Evolutionary conservation across 2,888 invertebrate species (phyloP).

Genomic region (Zonitis immaculata): DNA sequence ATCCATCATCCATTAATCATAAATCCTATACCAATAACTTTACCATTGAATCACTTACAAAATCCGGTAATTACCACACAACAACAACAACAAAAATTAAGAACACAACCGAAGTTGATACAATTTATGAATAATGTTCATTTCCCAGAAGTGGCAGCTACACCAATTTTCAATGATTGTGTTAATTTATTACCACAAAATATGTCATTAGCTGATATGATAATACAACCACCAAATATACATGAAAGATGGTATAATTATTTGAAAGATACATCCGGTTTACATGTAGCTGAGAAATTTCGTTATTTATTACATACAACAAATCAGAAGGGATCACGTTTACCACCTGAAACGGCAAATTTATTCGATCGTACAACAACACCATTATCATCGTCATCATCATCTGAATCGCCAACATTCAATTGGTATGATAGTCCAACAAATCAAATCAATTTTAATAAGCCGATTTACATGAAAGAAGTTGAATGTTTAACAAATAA

Average conservation of each 20-base stretch:
- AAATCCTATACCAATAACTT: neutral
- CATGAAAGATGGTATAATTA: constrained; percentile 54
- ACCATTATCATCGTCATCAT: constrained; percentile 24
- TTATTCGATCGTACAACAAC: constrained; percentile 30
- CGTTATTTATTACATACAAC: constrained; percentile 42
- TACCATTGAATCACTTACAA: neutral
- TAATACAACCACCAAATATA: constrained; percentile 48
- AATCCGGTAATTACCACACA: neutral
- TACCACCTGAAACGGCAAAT: constrained; percentile 26
- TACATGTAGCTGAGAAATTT: constrained; percentile 56
- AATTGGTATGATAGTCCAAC: constrained; percentile 43
- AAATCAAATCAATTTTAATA: constrained; percentile 42
- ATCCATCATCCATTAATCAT: constrained; percentile 11
- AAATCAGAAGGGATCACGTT: constrained; percentile 34
- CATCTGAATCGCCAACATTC: constrained; percentile 38
- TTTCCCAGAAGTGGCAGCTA: constrained; percentile 47
- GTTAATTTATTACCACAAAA: constrained; percentile 53
- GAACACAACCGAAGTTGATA: constrained; percentile 46
- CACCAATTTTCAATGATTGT: constrained; percentile 38
- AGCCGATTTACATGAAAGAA: constrained; percentile 43
- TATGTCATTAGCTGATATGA: constrained; percentile 56
- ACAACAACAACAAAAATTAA: neutral
- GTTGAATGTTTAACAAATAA: constrained; percentile 16
- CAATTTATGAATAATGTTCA: constrained; percentile 59
- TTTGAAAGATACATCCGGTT: constrained; percentile 52